These are phyloP conservation scores for Aphelinus certus DNA, from an alignment of 1,140 invertebrate species.

Conservation along the genomic window DNA sequence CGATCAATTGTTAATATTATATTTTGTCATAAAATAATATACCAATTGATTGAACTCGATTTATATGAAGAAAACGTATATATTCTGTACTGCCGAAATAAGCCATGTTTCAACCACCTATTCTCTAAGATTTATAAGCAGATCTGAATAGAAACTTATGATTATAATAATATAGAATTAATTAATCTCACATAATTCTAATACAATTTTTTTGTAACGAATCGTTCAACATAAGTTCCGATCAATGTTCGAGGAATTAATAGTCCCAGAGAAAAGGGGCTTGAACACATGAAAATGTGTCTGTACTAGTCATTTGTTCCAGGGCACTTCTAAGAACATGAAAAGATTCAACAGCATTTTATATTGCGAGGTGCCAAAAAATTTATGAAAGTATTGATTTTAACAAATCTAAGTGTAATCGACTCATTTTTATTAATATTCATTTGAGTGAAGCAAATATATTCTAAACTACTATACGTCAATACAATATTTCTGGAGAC, in stretches of 20 bases:
- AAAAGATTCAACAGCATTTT: slow-evolving; percentile 31
- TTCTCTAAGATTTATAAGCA: slow-evolving; percentile 13
- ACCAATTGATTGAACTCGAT: slow-evolving; percentile 28
- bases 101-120: neutral
- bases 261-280: slow-evolving; percentile 36
- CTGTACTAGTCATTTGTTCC: slow-evolving; percentile 44
- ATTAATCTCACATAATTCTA: too few relatives aligned
- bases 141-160: slow-evolving; percentile 7
- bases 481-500: slow-evolving; percentile 28
- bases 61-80: slow-evolving; percentile 14
- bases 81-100: slow-evolving; percentile 15
- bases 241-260: too few relatives aligned
- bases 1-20: slow-evolving; percentile 26
- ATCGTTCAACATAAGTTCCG: too few relatives aligned
- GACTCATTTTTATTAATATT: slow-evolving; percentile 13
- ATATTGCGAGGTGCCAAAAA: slow-evolving; percentile 26
- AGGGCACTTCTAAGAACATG: slow-evolving; percentile 31
- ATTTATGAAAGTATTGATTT: slow-evolving; percentile 33
- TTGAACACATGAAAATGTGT: slow-evolving; percentile 40
- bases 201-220: too few relatives aligned
- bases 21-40: slow-evolving; percentile 16
- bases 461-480: slow-evolving; percentile 16
- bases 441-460: slow-evolving; percentile 8
- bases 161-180: too few relatives aligned
- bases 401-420: slow-evolving; percentile 24